Evolutionary conservation across 2,888 invertebrate genomes (phyloP).

Genomic region (Cheilosia variabilis): DNA sequence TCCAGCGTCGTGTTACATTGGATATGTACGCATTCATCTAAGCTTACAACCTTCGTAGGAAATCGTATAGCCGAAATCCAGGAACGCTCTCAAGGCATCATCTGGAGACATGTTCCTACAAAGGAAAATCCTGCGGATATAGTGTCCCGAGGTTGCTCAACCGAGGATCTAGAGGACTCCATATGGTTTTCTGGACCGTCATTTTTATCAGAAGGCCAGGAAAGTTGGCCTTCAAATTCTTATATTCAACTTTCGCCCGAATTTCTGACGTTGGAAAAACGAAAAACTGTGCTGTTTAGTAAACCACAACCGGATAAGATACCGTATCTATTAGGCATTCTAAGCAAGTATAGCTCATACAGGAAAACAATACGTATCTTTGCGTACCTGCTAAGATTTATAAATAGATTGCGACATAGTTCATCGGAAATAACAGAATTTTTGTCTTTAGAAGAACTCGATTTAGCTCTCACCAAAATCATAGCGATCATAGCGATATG

Average conservation of each 20-base stretch:
- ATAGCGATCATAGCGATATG: not conserved
- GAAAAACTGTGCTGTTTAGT: not conserved
- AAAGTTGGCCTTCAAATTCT: no score
- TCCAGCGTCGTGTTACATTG: no score
- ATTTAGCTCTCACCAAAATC: not conserved
- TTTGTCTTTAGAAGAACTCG: not conserved
- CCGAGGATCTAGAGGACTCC: slow-evolving; percentile 5
- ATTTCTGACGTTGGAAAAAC: no score
- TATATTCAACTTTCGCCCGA: not conserved
- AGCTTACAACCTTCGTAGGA: no score
- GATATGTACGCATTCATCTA: no score
- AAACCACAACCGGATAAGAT: not conserved
- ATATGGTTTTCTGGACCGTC: not conserved
- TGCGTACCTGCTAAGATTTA: not conserved
- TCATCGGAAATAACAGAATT: not conserved
- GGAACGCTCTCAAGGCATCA: no score
- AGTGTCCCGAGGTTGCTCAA: no score
- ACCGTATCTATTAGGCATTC: not conserved
- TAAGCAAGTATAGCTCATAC: not conserved
- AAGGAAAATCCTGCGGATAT: no score
- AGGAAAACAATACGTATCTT: not conserved
- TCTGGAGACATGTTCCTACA: no score
- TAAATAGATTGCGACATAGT: no score
- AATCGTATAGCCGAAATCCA: no score
- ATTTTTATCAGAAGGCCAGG: no score